A percentile compares a stretch with the other conserved stretches of the same genome.
Evolutionary conservation across 2,797 vertebrate species (phyloP).

Genomic region (Sciaenops ocellatus): DNA sequence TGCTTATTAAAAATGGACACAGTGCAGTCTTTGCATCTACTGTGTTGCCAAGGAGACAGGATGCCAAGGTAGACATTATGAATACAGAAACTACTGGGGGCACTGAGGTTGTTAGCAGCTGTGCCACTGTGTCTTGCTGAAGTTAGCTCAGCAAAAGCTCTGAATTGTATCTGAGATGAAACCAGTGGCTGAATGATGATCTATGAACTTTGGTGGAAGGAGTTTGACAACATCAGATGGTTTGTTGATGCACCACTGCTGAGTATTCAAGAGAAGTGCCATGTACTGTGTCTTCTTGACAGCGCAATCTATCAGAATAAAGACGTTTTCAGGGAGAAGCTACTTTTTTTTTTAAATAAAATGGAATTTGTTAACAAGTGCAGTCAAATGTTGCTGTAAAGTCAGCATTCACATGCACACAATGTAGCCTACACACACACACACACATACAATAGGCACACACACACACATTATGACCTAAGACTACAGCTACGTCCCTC

Average conservation of each 20-base stretch:
- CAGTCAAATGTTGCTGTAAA: conserved; percentile 16
- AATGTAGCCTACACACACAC: neutral
- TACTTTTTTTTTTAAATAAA: conserved; percentile 19
- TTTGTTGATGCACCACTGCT: conserved; percentile 30
- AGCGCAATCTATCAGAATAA: conserved; percentile 44
- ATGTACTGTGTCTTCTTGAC: conserved; percentile 31
- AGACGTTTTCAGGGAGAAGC: conserved; percentile 17
- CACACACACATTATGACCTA: neutral
- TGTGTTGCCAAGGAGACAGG: conserved; percentile 83
- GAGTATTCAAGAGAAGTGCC: conserved; percentile 39
- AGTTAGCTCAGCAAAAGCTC: conserved; percentile 33
- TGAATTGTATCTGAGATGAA: conserved; percentile 11
- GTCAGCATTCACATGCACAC: conserved; percentile 5
- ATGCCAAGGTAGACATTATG: conserved; percentile 74
- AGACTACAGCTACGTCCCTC: neutral
- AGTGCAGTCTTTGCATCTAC: conserved; percentile 50
- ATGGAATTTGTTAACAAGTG: conserved; percentile 4
- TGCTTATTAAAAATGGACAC: conserved; percentile 53
- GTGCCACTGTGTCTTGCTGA: conserved; percentile 2
- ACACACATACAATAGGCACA: neutral
- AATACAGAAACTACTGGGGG: conserved; percentile 48
- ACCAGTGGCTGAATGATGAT: conserved; percentile 34
- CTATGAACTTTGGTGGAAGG: conserved; percentile 36
- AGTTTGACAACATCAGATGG: conserved; percentile 35
- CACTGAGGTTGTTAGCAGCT: conserved; percentile 38